A percentile compares a stretch with the other conserved stretches of the same genome.
phyloP scores from a whole-genome alignment of 2,888 invertebrate species.

The Aelia acuminata region DNA sequence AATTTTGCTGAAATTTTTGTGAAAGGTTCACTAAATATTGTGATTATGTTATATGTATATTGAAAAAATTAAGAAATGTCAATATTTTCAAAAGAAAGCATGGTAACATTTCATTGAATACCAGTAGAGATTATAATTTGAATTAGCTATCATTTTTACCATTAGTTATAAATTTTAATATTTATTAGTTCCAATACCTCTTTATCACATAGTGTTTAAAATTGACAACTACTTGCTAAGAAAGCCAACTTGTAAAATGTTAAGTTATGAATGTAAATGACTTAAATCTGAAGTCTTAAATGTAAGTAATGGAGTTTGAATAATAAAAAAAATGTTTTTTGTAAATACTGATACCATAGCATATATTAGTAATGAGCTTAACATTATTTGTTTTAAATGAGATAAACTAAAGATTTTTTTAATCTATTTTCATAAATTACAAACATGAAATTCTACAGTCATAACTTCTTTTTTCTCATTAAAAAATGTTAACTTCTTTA shows the following conservation, averaged over 20 bases:
- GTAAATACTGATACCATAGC: not conserved
- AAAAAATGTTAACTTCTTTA: no score
- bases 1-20: not conserved
- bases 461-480: no score
- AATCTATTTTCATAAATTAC: not conserved
- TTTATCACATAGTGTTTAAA: not conserved
- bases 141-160: not conserved
- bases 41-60: not conserved
- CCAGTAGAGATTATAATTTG: slow-evolving; percentile 22
- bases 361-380: not conserved
- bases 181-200: not conserved
- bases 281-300: not conserved
- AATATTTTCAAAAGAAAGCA: not conserved
- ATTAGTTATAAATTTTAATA: slow-evolving; percentile 27
- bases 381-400: not conserved
- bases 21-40: slow-evolving; percentile 10
- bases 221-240: not conserved
- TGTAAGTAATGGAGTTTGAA: not conserved
- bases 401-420: not conserved
- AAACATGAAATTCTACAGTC: not conserved
- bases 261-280: not conserved
- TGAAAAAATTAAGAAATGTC: not conserved
- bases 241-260: not conserved
- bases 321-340: not conserved
- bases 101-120: not conserved